phyloP scores from a whole-genome alignment of 2,888 invertebrate genomes.

The Hirtodrosophila cameraria region DNA sequence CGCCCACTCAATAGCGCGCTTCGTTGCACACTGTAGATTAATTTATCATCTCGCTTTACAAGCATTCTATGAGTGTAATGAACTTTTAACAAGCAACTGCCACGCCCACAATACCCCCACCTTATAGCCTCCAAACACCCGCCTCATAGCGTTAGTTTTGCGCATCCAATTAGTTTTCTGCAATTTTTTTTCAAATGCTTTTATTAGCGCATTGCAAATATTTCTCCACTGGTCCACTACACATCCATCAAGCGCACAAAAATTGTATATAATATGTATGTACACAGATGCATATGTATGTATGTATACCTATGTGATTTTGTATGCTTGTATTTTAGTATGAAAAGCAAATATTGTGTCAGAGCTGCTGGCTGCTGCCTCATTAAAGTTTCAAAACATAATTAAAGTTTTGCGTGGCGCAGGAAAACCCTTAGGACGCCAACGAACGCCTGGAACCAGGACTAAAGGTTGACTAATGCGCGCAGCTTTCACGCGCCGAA shows the following conservation, averaged over 20 bases:
- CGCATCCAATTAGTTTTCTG: slow-evolving; percentile 74
- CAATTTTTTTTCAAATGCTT: slow-evolving; percentile 55
- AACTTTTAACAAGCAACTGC: slow-evolving; percentile 77
- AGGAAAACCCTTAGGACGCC: slow-evolving; percentile 42
- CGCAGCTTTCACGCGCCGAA: slow-evolving; percentile 73
- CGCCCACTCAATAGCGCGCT: slow-evolving; percentile 77
- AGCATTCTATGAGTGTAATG: slow-evolving; percentile 80
- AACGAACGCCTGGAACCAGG: slow-evolving; percentile 27
- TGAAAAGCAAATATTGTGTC: slow-evolving; percentile 36
- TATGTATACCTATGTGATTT: background rate
- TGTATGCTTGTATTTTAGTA: slow-evolving; percentile 21
- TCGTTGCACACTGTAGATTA: slow-evolving; percentile 79
- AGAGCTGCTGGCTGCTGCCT: slow-evolving; percentile 12
- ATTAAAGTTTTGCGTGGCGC: slow-evolving; percentile 65
- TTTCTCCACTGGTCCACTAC: slow-evolving; percentile 55
- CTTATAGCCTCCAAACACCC: slow-evolving; percentile 1
- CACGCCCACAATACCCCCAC: slow-evolving; percentile 45
- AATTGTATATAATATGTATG: slow-evolving; percentile 8
- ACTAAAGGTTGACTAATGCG: slow-evolving; percentile 69
- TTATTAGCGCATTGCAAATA: slow-evolving; percentile 73
- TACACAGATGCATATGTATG: background rate
- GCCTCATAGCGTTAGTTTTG: slow-evolving; percentile 55
- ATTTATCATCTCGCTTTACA: slow-evolving; percentile 81
- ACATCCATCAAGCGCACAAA: slow-evolving; percentile 45
- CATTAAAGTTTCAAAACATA: slow-evolving; percentile 75